Percentiles rank a stretch among this genome's conserved stretches.
Evolutionary conservation across 2,113 vertebrate species (phyloP).

Genomic region (Tauraco erythrolophus): DNA sequence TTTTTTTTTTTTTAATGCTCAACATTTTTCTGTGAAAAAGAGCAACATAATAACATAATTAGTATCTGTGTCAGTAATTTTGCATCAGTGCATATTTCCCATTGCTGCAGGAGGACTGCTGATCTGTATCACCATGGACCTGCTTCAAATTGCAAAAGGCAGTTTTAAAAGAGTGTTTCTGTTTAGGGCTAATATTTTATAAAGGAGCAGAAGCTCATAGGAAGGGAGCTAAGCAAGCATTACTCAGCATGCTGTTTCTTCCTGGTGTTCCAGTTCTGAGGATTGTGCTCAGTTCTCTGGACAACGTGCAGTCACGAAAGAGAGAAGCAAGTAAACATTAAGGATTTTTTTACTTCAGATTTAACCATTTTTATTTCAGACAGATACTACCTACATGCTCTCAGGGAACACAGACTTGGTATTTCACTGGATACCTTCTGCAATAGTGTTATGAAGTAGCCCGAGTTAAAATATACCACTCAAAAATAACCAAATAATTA

Average conservation of each 20-base stretch:
- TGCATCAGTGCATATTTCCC: background rate
- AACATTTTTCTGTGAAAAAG: background rate
- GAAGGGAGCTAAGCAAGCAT: constrained; percentile 18
- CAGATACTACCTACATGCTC: background rate
- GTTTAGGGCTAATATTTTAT: background rate
- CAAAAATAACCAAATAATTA: background rate
- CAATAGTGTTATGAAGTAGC: background rate
- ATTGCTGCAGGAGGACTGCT: background rate
- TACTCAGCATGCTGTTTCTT: constrained; percentile 44
- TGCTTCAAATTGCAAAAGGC: background rate
- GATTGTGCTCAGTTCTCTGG: constrained; percentile 47
- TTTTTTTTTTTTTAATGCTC: background rate
- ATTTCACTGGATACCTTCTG: background rate
- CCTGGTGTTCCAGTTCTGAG: constrained; percentile 30
- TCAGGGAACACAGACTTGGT: background rate
- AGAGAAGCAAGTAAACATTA: constrained; percentile 7
- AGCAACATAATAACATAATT: background rate
- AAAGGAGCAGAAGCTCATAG: background rate
- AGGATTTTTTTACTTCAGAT: constrained; percentile 33
- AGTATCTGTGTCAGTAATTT: background rate
- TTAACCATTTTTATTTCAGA: constrained; percentile 41
- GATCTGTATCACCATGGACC: background rate
- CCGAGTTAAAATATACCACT: background rate
- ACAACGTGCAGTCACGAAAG: background rate
- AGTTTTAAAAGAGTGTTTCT: background rate